These are phyloP conservation scores for Limulus polyphemus DNA, from an alignment of 2,888 invertebrate genomes.

Conservation along the genomic window DNA sequence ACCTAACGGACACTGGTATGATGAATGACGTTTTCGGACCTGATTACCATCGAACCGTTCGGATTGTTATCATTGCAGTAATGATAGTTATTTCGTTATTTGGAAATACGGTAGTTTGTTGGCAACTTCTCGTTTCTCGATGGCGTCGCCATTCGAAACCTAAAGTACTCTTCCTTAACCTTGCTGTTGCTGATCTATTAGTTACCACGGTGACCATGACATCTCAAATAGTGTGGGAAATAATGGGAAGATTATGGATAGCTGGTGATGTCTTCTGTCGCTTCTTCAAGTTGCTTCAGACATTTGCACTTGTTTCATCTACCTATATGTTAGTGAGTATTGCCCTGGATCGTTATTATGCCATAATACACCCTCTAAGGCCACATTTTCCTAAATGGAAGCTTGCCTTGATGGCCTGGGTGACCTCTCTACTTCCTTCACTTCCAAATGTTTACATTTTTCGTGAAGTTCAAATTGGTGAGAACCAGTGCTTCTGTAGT, in stretches of 20 bases:
- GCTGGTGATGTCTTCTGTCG: constrained; percentile 35
- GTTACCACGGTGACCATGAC: constrained; percentile 18
- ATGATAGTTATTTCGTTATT: constrained; percentile 15
- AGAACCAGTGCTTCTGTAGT: constrained; percentile 7
- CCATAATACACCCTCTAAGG: constrained; percentile 34
- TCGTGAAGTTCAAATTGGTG: constrained; percentile 6
- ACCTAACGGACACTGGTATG: constrained; percentile 2
- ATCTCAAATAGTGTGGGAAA: constrained; percentile 35
- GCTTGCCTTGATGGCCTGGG: constrained; percentile 16
- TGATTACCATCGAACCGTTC: constrained; percentile 13
- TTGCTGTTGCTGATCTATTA: constrained; percentile 15
- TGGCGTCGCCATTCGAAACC: constrained; percentile 11
- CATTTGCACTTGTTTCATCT: constrained; percentile 34
- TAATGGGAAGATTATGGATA: constrained; percentile 32
- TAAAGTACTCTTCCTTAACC: constrained; percentile 17
- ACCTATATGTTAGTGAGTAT: constrained; percentile 37
- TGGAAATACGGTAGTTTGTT: constrained; percentile 12
- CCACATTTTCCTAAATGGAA: constrained; percentile 3
- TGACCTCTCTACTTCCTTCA: constrained; percentile 11
- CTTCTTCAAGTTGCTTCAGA: constrained; percentile 35
- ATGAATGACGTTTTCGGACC: constrained; percentile 12
- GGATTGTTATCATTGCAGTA: constrained; percentile 6
- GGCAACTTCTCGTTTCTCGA: constrained; percentile 7
- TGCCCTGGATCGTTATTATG: constrained; percentile 36
- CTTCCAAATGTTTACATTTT: constrained; percentile 13